A percentile compares a stretch with the other conserved stretches of the same genome.
Conservation (phyloP, 2,113 vertebrate species). For the Nothobranchius furzeri region DNA sequence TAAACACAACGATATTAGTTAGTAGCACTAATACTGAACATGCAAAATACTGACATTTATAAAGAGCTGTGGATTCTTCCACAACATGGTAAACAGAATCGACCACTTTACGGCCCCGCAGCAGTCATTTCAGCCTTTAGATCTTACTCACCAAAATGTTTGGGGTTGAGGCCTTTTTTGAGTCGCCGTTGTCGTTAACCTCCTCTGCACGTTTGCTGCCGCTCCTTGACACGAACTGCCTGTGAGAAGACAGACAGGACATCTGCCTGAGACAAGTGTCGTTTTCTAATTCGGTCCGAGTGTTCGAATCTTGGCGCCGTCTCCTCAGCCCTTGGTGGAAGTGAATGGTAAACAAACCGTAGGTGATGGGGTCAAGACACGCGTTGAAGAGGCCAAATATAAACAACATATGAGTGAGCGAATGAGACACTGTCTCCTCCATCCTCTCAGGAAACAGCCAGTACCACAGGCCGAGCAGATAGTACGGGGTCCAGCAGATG, state of each 20-base stretch:
- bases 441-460: slow-evolving; percentile 82
- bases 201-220: background rate
- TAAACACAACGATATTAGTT: slow-evolving; percentile 10
- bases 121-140: slow-evolving; percentile 25
- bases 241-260: slow-evolving; percentile 42
- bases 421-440: slow-evolving; percentile 81
- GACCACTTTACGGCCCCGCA: background rate
- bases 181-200: slow-evolving; percentile 19
- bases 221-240: slow-evolving; percentile 7
- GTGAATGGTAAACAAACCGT: slow-evolving; percentile 80
- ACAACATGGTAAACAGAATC: background rate
- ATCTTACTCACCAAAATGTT: slow-evolving; percentile 51
- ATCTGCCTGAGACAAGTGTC: slow-evolving; percentile 72
- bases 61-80: background rate
- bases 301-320: slow-evolving; percentile 47
- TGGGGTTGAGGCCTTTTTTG: slow-evolving; percentile 16
- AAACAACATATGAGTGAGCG: slow-evolving; percentile 82
- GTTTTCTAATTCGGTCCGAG: slow-evolving; percentile 46
- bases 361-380: slow-evolving; percentile 80
- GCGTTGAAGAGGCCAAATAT: slow-evolving; percentile 84
- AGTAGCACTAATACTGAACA: slow-evolving; percentile 7
- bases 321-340: slow-evolving; percentile 70
- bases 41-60: background rate
- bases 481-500: slow-evolving; percentile 85
- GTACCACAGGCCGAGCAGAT: slow-evolving; percentile 84